Conservation (phyloP, 1,140 invertebrate species). For the Scylla paramamosain region DNA sequence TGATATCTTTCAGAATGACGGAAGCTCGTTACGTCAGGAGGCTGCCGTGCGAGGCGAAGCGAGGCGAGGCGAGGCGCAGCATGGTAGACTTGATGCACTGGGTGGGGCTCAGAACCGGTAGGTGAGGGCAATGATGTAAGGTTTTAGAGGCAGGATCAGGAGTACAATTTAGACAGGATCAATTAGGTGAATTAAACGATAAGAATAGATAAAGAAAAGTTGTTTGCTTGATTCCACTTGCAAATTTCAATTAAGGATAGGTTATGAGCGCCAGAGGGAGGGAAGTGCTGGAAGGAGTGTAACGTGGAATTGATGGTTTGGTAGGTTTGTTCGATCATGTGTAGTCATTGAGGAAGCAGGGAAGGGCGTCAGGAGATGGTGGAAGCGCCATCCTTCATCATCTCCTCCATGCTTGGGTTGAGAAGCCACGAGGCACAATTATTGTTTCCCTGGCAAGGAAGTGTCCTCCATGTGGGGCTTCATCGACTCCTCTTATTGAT, state of each 20-base stretch:
- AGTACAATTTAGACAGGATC: background rate
- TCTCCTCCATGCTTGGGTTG: too few species aligned
- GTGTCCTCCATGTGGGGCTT: background rate
- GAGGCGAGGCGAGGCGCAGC: background rate
- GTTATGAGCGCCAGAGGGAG: background rate
- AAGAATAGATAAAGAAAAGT: background rate
- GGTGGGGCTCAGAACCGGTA: background rate
- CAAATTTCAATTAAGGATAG: background rate
- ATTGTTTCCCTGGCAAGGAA: too few species aligned
- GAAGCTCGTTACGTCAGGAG: background rate
- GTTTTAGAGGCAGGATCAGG: background rate
- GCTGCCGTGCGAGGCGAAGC: background rate
- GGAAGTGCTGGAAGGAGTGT: background rate
- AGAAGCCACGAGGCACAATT: too few species aligned
- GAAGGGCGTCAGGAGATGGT: background rate
- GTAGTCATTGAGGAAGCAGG: background rate
- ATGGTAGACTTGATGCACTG: background rate
- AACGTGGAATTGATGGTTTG: background rate
- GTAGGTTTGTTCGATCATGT: background rate
- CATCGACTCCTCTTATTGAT: background rate
- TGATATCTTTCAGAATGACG: too few species aligned
- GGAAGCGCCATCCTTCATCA: too few species aligned
- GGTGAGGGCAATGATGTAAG: background rate
- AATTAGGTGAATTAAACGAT: background rate
- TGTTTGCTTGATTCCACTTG: background rate